Base-by-base conservation (phyloP, 2,113 vertebrate species). In the Gymnobelideus leadbeateri region DNA sequence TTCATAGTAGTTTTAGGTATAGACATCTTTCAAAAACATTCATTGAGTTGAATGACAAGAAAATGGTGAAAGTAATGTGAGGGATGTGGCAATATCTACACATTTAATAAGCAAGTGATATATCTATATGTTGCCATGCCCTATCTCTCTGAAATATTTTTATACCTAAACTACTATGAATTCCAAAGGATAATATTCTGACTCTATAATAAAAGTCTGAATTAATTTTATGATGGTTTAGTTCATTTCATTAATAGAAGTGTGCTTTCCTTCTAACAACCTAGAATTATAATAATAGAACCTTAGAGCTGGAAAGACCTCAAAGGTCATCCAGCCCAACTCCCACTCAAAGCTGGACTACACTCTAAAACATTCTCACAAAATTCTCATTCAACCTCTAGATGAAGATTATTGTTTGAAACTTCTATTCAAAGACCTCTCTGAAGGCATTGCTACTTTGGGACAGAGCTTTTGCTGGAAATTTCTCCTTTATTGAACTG, bases 241-340 rank as follows among this genome's bases (percentile, higher is more conserved):
- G 68, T 84, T 84, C 68, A 84, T 84, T 84, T 84, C 68, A 84
- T 84, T 43, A 84, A 84, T 21, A 84, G 68, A 84, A 84, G 68
- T 43, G n/a, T 84, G 43, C n/a, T 84, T 84, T n/a, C 61, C n/a
- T 84, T 43, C 19, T 84, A 84, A 84, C 0, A n/a, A 84, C n/a
- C 37, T 43, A 84, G 68, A 84, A 84, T 43, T 84, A 84, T 43
- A 84, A 84, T 84, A 84, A 84, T 84, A 84, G 68, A 84, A 43
- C 43, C n/a, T 84, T 84, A 21, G 37, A 43, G n/a, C 23, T 84
- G 68, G 37, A 84, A 84, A n/a, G 68, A 84, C 68, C 68, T 84
- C n/a, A 43, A 84, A 84, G 68, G n/a, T 84, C 68, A 84, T 43
- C n/a, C n/a, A 43, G 19, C 21, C 19, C 68, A 43, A 84, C 26